Evolutionary conservation across 1,140 invertebrate genomes (phyloP), one percentile per base, ranked within the genome.

Genomic region (Drosophila sp.): DNA sequence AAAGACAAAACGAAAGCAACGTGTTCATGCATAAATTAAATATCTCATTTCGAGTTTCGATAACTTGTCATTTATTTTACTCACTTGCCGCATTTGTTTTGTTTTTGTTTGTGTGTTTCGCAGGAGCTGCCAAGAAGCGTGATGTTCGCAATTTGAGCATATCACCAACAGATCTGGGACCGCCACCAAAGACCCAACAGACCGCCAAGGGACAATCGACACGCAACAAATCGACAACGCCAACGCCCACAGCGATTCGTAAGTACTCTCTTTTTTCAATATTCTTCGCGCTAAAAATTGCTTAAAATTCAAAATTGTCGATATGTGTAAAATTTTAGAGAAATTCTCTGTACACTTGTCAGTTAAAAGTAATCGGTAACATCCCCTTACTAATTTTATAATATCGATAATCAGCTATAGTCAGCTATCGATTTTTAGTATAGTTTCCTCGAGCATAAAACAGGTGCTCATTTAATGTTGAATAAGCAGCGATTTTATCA

Each of bases 71-170:
- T 13, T 36, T 46, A n/a, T n/a, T 46, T 21, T 41, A 36, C 16
- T 7, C 50, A 53, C 32, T 34, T 36, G 14, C 16, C 50, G 16
- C 8, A 18, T 16, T 38, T 18, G 2, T 34, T n/a, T 9, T 58
- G 21, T 34, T 34, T n/a, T 9, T 58, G 21, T 34, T 46, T 45
- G 11, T 46, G 25, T 27, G 25, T 18, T 41, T 66, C 29, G 64
- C 76, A 92, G 91, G 91, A 89, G 78, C 91, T 72, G 91, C 91
- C 89, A 92, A 92, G 73, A 92, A 92, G 73, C 91, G 91, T 54
- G 91, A 92, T 90, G 91, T 92, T 67, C 90, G 91, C 66, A 92
- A 90, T 65, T 72, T 92, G 57, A 92, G 81, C 73, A 92, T 92
- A 76, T 92, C 91, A 63, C 91, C 91, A 36, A 92, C 91, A 27